These are phyloP conservation scores for Saxidomus purpurata DNA, from an alignment of 1,140 invertebrate species.

Conservation along the genomic window DNA sequence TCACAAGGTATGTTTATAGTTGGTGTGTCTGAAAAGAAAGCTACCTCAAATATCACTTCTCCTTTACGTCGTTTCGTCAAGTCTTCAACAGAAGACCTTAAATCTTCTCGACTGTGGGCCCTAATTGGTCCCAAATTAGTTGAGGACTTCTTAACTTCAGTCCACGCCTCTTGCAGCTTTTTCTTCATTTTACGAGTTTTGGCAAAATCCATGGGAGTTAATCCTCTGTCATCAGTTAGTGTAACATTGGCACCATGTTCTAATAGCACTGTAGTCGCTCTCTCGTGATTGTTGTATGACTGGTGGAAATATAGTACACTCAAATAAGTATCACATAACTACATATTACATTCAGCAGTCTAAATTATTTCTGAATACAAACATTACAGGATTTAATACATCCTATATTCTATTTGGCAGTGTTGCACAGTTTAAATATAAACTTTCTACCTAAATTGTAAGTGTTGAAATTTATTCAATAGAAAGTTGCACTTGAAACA, in stretches of 20 bases:
- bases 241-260: conserved; percentile 83
- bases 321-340: no score
- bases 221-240: conserved; percentile 82
- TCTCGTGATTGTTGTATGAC: conserved; percentile 84
- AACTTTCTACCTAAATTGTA: no score
- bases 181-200: conserved; percentile 82
- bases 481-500: no score
- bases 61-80: conserved; percentile 71
- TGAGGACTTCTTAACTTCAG: conserved; percentile 72
- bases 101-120: conserved; percentile 73
- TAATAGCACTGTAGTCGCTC: conserved; percentile 78
- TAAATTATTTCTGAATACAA: no score
- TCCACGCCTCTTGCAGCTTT: conserved; percentile 83
- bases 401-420: no score
- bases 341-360: no score
- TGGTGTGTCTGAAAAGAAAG: no score
- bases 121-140: conserved; percentile 77
- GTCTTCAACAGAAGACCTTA: conserved; percentile 69
- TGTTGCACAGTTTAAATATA: no score
- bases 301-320: conserved; percentile 62
- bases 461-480: no score
- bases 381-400: no score
- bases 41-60: conserved; percentile 84
- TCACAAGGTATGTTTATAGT: no score
- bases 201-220: conserved; percentile 84